A percentile compares a stretch with the other conserved stretches of the same genome.
Conservation (phyloP, 2,888 invertebrate genomes). For the Acleris holmiana region DNA sequence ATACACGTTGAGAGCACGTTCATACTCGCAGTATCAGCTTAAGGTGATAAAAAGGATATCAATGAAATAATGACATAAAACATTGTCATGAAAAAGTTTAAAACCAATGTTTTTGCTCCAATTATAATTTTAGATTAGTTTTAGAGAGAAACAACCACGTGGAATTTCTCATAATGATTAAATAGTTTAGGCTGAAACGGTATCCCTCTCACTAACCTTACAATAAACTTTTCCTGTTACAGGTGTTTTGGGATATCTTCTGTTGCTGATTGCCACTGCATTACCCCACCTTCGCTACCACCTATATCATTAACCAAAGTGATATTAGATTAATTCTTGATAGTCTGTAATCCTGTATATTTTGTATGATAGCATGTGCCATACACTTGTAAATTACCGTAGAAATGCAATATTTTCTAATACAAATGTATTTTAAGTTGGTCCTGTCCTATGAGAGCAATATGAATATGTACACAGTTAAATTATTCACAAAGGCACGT, state of each 20-base stretch:
- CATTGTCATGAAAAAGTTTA: too few relatives aligned
- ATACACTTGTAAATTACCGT: conserved; percentile 77
- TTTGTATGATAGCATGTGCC: conserved; percentile 82
- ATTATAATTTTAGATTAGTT: too few relatives aligned
- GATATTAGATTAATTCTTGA: conserved; percentile 78
- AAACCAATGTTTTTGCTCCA: too few relatives aligned
- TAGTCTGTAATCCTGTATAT: conserved; percentile 79
- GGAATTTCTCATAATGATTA: too few relatives aligned
- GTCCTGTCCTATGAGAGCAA: conserved; percentile 71
- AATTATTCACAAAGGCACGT: conserved; percentile 76
- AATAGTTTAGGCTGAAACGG: too few relatives aligned
- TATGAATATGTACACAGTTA: conserved; percentile 73
- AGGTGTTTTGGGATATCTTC: conserved; percentile 62
- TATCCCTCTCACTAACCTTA: too few relatives aligned
- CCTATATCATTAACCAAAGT: conserved; percentile 81
- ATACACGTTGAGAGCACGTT: too few relatives aligned
- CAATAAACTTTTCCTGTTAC: conserved; percentile 43
- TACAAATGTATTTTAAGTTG: conserved; percentile 61
- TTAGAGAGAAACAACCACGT: too few relatives aligned
- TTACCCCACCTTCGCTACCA: conserved; percentile 64
- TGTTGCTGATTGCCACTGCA: conserved; percentile 62
- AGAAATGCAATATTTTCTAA: conserved; percentile 79
- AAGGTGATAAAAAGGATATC: too few relatives aligned
- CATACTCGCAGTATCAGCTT: too few relatives aligned
- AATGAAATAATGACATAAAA: too few relatives aligned